Base-by-base conservation (phyloP, 2,888 invertebrate species). In the Melitaea athalia region DNA sequence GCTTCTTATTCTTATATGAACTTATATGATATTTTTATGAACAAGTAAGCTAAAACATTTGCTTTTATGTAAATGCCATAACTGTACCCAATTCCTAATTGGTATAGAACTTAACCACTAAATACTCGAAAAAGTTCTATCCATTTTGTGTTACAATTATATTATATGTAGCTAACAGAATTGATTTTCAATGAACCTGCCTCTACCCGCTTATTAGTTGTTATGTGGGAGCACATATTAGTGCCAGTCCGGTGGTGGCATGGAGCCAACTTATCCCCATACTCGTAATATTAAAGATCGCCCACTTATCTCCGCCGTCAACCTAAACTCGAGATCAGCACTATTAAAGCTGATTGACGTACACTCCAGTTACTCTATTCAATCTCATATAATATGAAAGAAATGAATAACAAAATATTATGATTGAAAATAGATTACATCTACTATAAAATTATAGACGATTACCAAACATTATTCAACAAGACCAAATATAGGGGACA, bases 231-330 rank as follows among this genome's bases (percentile, higher is more conserved):
- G 63, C 50, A 62, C 60, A 60, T 68, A 70, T 68, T 70, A 61
- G 62, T 53, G 64, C 50, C 52, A 52, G 60, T 65, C 70, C 60
- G 60, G 57, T 50, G 50, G 31, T 87, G 87, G 86, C 85, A 80
- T 74, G 47, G 67, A 73, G 81, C 87, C 88, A 87, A 80, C 74
- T 74, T 74, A 78, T 74, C 66, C 55, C 80, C 74, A 79, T 78
- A 77, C 79, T 79, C 79, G 72, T 77, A 81, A 85, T 86, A 87
- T 88, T 85, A 85, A 91, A 83, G 88, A 91, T 81, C 82, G 81
- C 73, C 84, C 87, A 85, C 85, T 88, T 89, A 86, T 89, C 87
- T 87, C 82, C 82, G 49, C 77, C 79, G 80, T 76, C 82, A 80
- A 76, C 76, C 79, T 80, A 82, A 81, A 81, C 81, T 82, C 77